These are phyloP conservation scores for Synergus itoensis DNA, from an alignment of 2,888 invertebrate genomes.

Conservation along the genomic window DNA sequence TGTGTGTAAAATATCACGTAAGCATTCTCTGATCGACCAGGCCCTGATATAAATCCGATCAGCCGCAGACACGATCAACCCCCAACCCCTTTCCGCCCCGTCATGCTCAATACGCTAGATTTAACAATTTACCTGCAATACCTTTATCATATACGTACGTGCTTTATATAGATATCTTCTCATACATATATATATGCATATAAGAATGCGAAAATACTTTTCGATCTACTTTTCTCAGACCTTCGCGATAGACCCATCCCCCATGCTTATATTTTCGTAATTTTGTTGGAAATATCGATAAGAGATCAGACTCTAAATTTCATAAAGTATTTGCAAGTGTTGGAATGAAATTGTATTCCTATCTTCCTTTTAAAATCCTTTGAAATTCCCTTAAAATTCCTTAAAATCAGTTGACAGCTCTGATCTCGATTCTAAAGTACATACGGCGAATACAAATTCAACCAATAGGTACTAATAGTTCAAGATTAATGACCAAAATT, in stretches of 20 bases:
- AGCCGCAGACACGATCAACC: constrained; percentile 57
- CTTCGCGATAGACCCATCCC: background rate
- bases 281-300: background rate
- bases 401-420: too few relatives aligned
- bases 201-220: constrained; percentile 29
- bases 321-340: too few relatives aligned
- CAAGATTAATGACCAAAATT: too few relatives aligned
- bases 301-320: background rate
- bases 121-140: constrained; percentile 62
- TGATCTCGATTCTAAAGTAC: too few relatives aligned
- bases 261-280: background rate
- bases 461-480: too few relatives aligned
- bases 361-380: too few relatives aligned
- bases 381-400: too few relatives aligned
- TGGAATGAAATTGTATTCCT: too few relatives aligned
- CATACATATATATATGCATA: constrained; percentile 19
- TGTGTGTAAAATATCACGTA: constrained; percentile 50
- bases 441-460: too few relatives aligned
- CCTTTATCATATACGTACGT: constrained; percentile 45
- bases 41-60: constrained; percentile 58
- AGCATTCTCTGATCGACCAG: constrained; percentile 50
- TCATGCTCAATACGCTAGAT: constrained; percentile 56
- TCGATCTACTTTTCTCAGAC: background rate
- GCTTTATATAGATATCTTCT: constrained; percentile 40
- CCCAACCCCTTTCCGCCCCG: constrained; percentile 44